phyloP scores from a whole-genome alignment of 2,888 invertebrate genomes.

The Plutella xylostella region DNA sequence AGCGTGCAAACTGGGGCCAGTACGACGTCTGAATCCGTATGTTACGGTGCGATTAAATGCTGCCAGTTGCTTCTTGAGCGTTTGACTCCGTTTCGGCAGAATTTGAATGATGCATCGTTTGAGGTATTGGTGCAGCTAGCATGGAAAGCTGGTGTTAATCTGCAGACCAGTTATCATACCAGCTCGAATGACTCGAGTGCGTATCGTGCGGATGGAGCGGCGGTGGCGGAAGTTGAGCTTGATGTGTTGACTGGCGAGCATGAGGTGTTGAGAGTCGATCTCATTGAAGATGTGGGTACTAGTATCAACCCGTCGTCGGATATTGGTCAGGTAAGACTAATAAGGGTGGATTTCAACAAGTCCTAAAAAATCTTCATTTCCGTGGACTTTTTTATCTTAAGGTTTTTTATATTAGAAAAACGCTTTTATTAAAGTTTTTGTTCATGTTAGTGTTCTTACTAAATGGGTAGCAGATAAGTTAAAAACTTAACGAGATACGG shows the following conservation, averaged over 20 bases:
- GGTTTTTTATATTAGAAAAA: too few species aligned
- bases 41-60: slow-evolving; percentile 48
- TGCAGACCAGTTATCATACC: slow-evolving; percentile 28
- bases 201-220: slow-evolving; percentile 63
- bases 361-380: too few species aligned
- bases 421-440: too few species aligned
- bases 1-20: slow-evolving; percentile 74
- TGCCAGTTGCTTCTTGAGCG: slow-evolving; percentile 43
- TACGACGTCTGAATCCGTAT: slow-evolving; percentile 28
- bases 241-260: slow-evolving; percentile 74
- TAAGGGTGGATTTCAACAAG: too few species aligned
- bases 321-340: slow-evolving; percentile 54
- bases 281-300: slow-evolving; percentile 69
- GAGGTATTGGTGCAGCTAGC: slow-evolving; percentile 25
- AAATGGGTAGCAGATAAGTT: too few species aligned
- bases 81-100: slow-evolving; percentile 33
- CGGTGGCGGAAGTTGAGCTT: slow-evolving; percentile 71
- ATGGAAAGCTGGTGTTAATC: slow-evolving; percentile 23
- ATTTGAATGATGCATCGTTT: slow-evolving; percentile 36
- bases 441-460: too few species aligned
- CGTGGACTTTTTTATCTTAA: too few species aligned
- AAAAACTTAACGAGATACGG: too few species aligned
- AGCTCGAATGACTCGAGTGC: slow-evolving; percentile 23
- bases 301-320: slow-evolving; percentile 69
- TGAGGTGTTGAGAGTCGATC: slow-evolving; percentile 59